Conservation (phyloP, 2,113 vertebrate genomes). For the Amblyopsis rosae region DNA sequence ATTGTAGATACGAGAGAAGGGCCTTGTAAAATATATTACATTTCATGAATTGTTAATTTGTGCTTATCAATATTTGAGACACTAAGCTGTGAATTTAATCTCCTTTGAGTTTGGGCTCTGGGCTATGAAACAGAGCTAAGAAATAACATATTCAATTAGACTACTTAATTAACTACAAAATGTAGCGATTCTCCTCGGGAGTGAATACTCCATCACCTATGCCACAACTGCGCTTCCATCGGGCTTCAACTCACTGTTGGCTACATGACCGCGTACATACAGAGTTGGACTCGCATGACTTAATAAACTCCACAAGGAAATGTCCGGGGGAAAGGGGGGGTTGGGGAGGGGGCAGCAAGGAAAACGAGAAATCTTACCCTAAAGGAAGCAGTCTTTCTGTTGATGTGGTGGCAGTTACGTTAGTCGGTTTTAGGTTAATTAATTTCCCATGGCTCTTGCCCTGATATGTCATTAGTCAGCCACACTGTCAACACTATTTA, state of each 20-base stretch:
- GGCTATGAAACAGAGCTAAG: no score
- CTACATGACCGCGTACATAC: neutral
- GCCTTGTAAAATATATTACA: no score
- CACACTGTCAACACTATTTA: slow-evolving; percentile 26
- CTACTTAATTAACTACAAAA: neutral
- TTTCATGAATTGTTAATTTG: no score
- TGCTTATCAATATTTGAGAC: no score
- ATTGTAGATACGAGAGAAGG: no score
- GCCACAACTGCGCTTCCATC: neutral
- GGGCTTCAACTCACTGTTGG: neutral
- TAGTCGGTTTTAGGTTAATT: slow-evolving; percentile 33
- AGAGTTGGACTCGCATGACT: neutral
- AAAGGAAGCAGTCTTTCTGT: slow-evolving; percentile 15
- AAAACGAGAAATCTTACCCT: neutral
- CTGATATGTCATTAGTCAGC: slow-evolving; percentile 30
- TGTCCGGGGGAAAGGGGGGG: neutral
- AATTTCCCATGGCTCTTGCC: slow-evolving; percentile 21
- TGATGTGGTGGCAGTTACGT: slow-evolving; percentile 33
- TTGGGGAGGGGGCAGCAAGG: neutral
- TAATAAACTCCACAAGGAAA: neutral
- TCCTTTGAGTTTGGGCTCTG: no score
- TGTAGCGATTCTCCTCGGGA: neutral
- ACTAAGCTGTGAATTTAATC: no score
- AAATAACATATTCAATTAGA: no score
- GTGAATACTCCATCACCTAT: neutral